These are phyloP conservation scores for Seira ritae DNA, from an alignment of 2,888 invertebrate species.

Conservation along the genomic window DNA sequence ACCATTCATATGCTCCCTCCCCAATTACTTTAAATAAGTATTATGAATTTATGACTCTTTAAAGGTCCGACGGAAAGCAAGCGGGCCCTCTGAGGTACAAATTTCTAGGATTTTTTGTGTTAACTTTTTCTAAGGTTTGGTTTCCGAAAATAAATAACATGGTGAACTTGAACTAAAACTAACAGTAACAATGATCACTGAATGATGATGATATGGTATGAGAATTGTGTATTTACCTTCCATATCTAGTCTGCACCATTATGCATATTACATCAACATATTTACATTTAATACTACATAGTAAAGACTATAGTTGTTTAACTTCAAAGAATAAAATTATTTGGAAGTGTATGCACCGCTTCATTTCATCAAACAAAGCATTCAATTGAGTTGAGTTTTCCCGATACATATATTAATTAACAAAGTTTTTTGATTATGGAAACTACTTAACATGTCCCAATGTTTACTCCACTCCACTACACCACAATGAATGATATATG, in stretches of 20 bases:
- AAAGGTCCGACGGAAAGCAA: neutral
- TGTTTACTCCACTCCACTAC: neutral
- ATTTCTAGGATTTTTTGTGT: neutral
- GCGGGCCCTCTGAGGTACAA: conserved; percentile 6
- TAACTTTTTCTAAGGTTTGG: neutral
- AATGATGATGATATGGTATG: neutral
- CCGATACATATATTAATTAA: neutral
- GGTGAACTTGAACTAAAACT: neutral
- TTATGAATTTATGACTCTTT: no score
- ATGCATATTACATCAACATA: neutral
- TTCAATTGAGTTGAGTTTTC: neutral
- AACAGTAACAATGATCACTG: no score
- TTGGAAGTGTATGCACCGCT: no score
- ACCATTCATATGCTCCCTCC: no score
- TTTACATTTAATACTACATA: no score
- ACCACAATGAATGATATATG: no score
- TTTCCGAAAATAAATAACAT: neutral
- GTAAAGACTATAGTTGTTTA: no score
- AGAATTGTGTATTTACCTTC: no score
- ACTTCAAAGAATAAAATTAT: no score
- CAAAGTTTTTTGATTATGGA: neutral
- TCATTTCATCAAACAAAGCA: no score
- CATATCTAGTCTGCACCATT: no score
- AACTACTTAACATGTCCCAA: neutral
- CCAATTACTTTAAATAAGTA: no score